phyloP scores from a whole-genome alignment of 2,113 vertebrate species.

The Sminthopsis crassicaudata region DNA sequence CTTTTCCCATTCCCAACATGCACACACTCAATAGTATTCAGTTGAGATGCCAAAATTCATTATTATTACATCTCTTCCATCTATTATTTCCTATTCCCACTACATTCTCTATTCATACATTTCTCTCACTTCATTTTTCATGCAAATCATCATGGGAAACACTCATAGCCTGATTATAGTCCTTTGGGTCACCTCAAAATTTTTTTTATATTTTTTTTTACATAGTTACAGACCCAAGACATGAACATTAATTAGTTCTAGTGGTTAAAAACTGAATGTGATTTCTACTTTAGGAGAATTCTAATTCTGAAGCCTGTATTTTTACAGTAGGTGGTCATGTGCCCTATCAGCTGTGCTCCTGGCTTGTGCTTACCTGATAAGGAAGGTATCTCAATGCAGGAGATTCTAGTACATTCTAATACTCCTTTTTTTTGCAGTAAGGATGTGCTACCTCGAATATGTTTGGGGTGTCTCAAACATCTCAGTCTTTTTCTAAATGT shows the following conservation, averaged over 20 bases:
- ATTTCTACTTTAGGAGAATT: not conserved
- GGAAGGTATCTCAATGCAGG: not conserved
- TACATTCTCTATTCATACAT: not conserved
- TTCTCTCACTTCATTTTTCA: not conserved
- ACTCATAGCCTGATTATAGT: not conserved
- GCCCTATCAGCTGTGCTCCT: not conserved
- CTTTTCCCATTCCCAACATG: not conserved
- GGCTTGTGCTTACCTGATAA: not conserved
- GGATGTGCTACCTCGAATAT: not conserved
- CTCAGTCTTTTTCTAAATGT: slow-evolving; percentile 45
- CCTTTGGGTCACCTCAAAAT: not conserved
- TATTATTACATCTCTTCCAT: not conserved
- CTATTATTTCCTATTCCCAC: not conserved
- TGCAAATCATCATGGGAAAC: not conserved
- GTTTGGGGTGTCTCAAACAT: slow-evolving; percentile 30
- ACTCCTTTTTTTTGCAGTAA: not conserved
- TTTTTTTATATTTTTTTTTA: not conserved
- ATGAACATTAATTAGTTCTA: slow-evolving; percentile 24
- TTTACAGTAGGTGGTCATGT: not conserved
- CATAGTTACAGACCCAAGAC: slow-evolving; percentile 34
- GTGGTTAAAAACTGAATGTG: slow-evolving; percentile 6
- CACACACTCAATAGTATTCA: not conserved
- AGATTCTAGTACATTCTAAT: too few species aligned
- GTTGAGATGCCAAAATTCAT: not conserved
- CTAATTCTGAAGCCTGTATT: not conserved